Evolutionary conservation across 2,888 invertebrate genomes (phyloP).

Genomic region (Graphium colonna): DNA sequence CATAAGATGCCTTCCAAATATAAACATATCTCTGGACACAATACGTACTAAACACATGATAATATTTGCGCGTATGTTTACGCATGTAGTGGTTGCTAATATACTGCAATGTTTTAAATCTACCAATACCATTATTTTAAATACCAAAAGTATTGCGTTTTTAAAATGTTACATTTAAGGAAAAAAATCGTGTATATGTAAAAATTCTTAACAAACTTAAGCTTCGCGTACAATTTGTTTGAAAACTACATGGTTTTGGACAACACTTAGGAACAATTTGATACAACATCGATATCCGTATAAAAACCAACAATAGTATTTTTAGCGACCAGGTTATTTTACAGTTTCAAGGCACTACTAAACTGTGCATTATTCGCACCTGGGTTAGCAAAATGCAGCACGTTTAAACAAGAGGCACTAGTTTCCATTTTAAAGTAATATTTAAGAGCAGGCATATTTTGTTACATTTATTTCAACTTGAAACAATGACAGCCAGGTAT

Average conservation of each 20-base stretch:
- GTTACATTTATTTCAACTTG: not conserved
- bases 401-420: conserved; percentile 6
- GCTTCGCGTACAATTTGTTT: not conserved
- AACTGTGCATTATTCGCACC: conserved; percentile 1
- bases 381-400: conserved; percentile 6
- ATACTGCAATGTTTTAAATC: not conserved
- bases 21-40: conserved; percentile 10
- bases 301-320: conserved; percentile 5
- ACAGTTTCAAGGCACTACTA: conserved; percentile 18
- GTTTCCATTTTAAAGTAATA: not conserved
- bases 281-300: conserved; percentile 1
- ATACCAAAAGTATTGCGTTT: not conserved
- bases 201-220: not conserved
- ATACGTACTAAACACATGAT: conserved; percentile 8
- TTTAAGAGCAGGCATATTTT: not conserved
- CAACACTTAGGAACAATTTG: conserved; percentile 19
- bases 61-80: not conserved
- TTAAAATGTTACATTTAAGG: no score
- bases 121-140: not conserved
- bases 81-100: not conserved
- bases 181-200: conserved; percentile 6
- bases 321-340: conserved; percentile 1
- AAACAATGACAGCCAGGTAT: not conserved
- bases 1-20: conserved; percentile 48
- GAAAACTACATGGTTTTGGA: not conserved